A percentile compares a stretch with the other conserved stretches of the same genome.
These are phyloP conservation scores for Muraenolepis orangiensis DNA, from an alignment of 2,797 vertebrate species.

Conservation along the genomic window DNA sequence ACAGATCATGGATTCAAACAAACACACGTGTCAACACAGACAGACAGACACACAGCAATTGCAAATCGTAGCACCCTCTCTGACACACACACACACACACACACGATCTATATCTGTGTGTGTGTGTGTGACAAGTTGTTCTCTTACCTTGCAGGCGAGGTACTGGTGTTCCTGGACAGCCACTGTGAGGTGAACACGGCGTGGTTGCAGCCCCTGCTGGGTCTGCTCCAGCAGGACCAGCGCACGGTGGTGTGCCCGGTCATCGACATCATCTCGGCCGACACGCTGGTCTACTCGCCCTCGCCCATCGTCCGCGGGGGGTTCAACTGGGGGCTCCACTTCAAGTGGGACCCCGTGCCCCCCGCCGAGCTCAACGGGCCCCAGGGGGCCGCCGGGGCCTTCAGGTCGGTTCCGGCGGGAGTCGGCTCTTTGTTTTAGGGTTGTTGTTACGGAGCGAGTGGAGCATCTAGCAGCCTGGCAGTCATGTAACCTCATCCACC, in stretches of 20 bases:
- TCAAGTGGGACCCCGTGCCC: slow-evolving; percentile 96
- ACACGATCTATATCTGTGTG: too few species aligned
- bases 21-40: too few species aligned
- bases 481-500: too few species aligned
- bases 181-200: slow-evolving; percentile 93
- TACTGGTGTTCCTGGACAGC: slow-evolving; percentile 95
- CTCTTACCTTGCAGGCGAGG: slow-evolving; percentile 84
- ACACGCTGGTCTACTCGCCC: slow-evolving; percentile 89
- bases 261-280: slow-evolving; percentile 95
- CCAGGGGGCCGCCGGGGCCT: slow-evolving; percentile 77
- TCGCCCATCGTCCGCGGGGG: slow-evolving; percentile 92
- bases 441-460: too few species aligned
- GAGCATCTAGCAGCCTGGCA: too few species aligned
- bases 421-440: too few species aligned
- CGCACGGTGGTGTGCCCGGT: slow-evolving; percentile 89
- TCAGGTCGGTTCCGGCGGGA: slow-evolving; percentile 79
- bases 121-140: neutral
- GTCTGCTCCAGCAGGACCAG: slow-evolving; percentile 72
- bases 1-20: too few species aligned
- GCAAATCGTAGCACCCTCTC: too few species aligned
- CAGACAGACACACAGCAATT: too few species aligned
- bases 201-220: slow-evolving; percentile 89
- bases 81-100: too few species aligned
- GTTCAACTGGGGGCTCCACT: slow-evolving; percentile 98
- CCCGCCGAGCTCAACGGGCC: slow-evolving; percentile 78